Evolutionary conservation across 2,888 invertebrate species (phyloP), one percentile per base, ranked within the genome.

Genomic region (Ennomos fuscantarius): DNA sequence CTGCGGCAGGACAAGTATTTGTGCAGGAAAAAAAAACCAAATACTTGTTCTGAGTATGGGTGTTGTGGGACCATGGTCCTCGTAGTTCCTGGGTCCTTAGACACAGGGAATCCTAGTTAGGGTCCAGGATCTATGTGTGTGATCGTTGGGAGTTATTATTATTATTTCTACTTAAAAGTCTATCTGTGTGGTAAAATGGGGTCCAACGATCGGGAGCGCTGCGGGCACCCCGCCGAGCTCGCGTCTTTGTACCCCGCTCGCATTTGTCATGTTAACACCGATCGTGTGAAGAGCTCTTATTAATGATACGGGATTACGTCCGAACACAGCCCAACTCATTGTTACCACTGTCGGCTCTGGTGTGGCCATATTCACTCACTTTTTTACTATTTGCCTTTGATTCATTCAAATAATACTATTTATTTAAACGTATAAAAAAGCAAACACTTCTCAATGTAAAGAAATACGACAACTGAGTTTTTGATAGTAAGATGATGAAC

Each of bases 221-320:
- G 69, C 65, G 69, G 71, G 82, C 46, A 33, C 56, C 50, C 50
- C 51, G 51, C 44, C 12, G 44, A 35, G 57, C 44, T 40, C 82
- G 78, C 65, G 55, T 66, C 84, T 84, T 87, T 86, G 82, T 82
- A 69, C 61, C 62, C 67, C 76, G 76, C 74, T 70, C 76, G 79
- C 91, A 87, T 90, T 90, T 89, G 91, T 91, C 90, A 90, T 89
- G 88, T 90, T 91, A 88, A 86, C 90, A 86, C 89, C 82, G 82
- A 84, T 86, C 83, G 86, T 86, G 89, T 86, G 87, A 89, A 89
- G 87, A 83, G 82, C 79, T 76, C 78, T 89, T 89, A 89, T 90
- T 91, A 90, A 90, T 90, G 89, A 86, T 79, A 74, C 75, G 79
- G 82, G 88, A 89, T 90, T 86, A 87, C 81, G 78, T 78, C 78